Evolutionary conservation across 2,113 vertebrate genomes (phyloP).

Genomic region (Microtus richardsoni): DNA sequence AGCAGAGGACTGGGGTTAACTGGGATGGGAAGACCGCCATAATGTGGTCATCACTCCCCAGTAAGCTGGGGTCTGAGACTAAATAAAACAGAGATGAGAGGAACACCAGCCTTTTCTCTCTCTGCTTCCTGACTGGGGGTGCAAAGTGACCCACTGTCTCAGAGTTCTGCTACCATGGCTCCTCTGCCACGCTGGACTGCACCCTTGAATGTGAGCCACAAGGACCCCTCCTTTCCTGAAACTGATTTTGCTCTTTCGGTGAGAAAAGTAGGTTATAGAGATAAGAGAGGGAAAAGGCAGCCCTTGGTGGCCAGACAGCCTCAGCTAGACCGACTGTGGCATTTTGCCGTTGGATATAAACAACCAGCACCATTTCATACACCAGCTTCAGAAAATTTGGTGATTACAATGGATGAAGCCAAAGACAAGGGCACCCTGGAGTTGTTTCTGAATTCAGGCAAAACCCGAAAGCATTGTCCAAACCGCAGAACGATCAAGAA

Average conservation of each 20-base stretch:
- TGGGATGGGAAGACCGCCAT: not conserved
- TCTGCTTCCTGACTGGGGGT: not conserved
- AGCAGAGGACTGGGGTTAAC: not conserved
- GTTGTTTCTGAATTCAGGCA: not conserved
- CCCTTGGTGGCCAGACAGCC: not conserved
- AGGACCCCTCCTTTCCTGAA: not conserved
- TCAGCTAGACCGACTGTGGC: rapidly evolving
- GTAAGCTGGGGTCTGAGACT: not conserved
- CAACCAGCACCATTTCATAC: not conserved
- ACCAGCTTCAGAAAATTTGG: not conserved
- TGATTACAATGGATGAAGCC: not conserved
- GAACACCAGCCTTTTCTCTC: not conserved
- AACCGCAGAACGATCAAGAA: not conserved
- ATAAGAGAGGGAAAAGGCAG: not conserved
- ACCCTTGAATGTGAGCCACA: not conserved
- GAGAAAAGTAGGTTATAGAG: not conserved
- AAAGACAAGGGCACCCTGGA: not conserved
- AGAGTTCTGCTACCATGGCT: too few species aligned
- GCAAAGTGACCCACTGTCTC: not conserved
- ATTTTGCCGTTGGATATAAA: not conserved
- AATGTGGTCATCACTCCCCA: not conserved
- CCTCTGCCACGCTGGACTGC: too few species aligned
- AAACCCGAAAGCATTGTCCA: not conserved
- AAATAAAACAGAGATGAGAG: too few species aligned
- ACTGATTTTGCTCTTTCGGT: not conserved